phyloP scores from a whole-genome alignment of 2,888 invertebrate genomes.

The Tetramorium bicarinatum region DNA sequence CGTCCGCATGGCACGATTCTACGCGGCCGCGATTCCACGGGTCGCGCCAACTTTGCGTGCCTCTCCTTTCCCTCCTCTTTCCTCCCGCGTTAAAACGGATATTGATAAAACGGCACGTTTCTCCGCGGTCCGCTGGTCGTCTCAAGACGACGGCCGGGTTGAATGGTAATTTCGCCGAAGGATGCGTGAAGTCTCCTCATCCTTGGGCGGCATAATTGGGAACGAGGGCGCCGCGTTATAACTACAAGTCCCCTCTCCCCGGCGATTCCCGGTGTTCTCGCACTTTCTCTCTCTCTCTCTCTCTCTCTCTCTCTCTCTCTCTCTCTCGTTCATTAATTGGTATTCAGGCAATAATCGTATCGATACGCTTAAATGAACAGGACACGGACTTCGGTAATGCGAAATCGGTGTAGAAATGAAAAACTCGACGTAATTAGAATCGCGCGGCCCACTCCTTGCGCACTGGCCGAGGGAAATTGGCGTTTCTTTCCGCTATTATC shows the following conservation, averaged over 20 bases:
- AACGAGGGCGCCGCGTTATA: constrained; percentile 41
- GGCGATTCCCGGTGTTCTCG: no score
- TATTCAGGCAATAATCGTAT: constrained; percentile 78
- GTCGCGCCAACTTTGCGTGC: not conserved
- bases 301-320: constrained; percentile 6
- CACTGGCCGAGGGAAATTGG: constrained; percentile 58
- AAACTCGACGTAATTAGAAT: constrained; percentile 81
- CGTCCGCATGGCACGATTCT: constrained; percentile 58
- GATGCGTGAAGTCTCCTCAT: not conserved
- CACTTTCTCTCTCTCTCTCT: not conserved
- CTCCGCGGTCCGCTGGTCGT: not conserved
- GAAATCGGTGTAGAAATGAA: constrained; percentile 75
- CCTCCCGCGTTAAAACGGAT: constrained; percentile 14
- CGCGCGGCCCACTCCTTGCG: constrained; percentile 61
- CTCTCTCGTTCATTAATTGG: constrained; percentile 76
- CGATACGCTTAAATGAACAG: constrained; percentile 73
- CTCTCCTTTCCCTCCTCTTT: not conserved
- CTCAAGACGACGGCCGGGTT: not conserved
- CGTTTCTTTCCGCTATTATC: constrained; percentile 76
- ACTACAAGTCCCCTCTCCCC: constrained; percentile 13
- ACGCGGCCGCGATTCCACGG: constrained; percentile 5
- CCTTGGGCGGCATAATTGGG: constrained; percentile 36
- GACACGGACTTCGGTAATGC: constrained; percentile 74
- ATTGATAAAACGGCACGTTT: constrained; percentile 11
- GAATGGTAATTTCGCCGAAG: not conserved